Base-by-base conservation (phyloP, 2,113 vertebrate genomes). In the Podocnemis expansa region DNA sequence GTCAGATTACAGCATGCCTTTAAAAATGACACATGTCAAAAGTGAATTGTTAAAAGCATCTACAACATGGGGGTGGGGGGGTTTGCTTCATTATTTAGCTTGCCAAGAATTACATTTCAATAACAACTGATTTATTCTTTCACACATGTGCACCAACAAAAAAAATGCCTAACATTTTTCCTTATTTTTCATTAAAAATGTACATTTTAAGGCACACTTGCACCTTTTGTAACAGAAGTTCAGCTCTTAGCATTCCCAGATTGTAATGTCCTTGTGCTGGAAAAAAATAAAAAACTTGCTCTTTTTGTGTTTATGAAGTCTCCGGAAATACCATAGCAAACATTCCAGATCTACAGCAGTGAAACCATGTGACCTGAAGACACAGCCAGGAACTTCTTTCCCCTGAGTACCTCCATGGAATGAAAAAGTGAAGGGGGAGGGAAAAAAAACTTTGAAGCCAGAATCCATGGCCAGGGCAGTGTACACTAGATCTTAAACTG, bases 291-390 rank as follows among this genome's bases (percentile, higher is more conserved):
- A 38, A 70, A 70, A 21, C 76, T 90, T 78, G 81, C 82, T 94
- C 82, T 82, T 82, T 82, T 91, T 90, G 85, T 97, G 98, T 98
- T 98, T 98, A 97, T 91, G 87, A 97, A 98, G 96, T 96, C 96
- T 98, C 98, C 98, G 98, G 98, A 99, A 99, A 98, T 98, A 97
- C 98, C 98, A 98, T 67, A 94, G 98, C 97, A 97, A 97, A 97
- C 98, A 98, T 96, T 97, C 97, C 97, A 97, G 96, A 97, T 97
- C 97, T 96, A 97, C 97, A 96, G 98, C 97, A 94, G 97, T 0
- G 87, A 89, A 91, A 67, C 93, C 98, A 98, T 88, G 85, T 98
- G 98, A 98, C 97, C 79, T 73, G 34, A 95, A 97, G 97, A 97
- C 97, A 98, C 93, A 97, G 97, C 91, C 95, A 96, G 94, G 97